These are phyloP conservation scores for Ornithoptera alexandrae DNA, from an alignment of 2,888 invertebrate genomes.

Conservation along the genomic window DNA sequence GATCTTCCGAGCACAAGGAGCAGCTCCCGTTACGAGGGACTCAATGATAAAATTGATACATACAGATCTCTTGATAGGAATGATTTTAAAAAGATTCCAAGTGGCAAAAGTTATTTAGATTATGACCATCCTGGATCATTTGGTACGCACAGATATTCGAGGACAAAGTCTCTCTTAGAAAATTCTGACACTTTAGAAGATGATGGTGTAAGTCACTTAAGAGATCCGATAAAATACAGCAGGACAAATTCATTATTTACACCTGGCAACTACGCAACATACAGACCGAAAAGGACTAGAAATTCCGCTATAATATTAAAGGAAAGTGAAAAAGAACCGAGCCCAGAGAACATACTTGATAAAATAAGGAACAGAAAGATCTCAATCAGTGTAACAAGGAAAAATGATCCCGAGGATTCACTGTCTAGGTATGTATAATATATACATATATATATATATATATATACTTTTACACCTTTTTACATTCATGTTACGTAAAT, in stretches of 20 bases:
- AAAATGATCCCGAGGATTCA: constrained; percentile 67
- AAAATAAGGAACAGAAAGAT: constrained; percentile 76
- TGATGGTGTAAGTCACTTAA: constrained; percentile 50
- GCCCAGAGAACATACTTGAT: constrained; percentile 74
- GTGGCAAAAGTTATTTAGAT: constrained; percentile 64
- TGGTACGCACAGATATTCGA: constrained; percentile 63
- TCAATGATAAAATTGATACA: constrained; percentile 70
- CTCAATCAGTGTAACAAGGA: constrained; percentile 73
- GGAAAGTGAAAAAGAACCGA: constrained; percentile 74
- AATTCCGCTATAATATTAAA: constrained; percentile 76
- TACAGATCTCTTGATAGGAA: constrained; percentile 74
- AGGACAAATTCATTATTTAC: constrained; percentile 74
- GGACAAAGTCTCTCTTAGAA: constrained; percentile 72
- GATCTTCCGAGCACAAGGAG: constrained; percentile 62
- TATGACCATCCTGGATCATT: constrained; percentile 68
- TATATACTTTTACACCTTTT: no score
- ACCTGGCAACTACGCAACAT: constrained; percentile 75
- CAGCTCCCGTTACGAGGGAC: constrained; percentile 63
- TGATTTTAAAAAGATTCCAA: constrained; percentile 69
- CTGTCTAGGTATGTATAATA: constrained; percentile 74
- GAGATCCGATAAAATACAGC: constrained; percentile 69
- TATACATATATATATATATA: constrained; percentile 36
- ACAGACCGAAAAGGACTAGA: constrained; percentile 71
- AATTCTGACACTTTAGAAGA: constrained; percentile 62
- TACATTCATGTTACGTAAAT: constrained; percentile 66